These are phyloP conservation scores for Melieria crassipennis DNA, from an alignment of 2,888 invertebrate species.

Conservation along the genomic window DNA sequence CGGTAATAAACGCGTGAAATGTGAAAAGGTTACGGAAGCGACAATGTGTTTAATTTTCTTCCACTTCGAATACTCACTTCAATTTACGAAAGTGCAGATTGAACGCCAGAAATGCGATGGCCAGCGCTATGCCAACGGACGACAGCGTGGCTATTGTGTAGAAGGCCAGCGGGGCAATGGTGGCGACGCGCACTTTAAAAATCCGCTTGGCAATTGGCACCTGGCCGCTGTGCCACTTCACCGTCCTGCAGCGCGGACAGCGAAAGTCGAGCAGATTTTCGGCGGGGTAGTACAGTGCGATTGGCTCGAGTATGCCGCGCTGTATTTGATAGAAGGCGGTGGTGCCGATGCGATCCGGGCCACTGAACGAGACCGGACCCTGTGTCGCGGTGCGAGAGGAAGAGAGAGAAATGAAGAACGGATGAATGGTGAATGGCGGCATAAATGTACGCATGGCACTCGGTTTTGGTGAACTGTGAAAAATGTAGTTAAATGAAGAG, in stretches of 20 bases:
- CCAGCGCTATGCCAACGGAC: constrained; percentile 77
- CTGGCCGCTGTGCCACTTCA: constrained; percentile 80
- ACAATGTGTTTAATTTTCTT: background rate
- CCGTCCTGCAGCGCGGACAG: constrained; percentile 75
- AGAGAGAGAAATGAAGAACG: background rate
- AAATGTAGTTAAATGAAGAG: too few relatives aligned
- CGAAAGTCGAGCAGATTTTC: constrained; percentile 72
- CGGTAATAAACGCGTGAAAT: background rate
- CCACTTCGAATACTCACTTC: constrained; percentile 70
- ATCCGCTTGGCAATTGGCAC: constrained; percentile 83
- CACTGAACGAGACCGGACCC: constrained; percentile 91
- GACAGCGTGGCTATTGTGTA: constrained; percentile 78
- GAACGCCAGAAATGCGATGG: constrained; percentile 80
- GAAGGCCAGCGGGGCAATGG: constrained; percentile 81
- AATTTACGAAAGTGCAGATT: constrained; percentile 85
- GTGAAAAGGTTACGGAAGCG: background rate
- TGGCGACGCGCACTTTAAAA: constrained; percentile 78
- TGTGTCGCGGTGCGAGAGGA: constrained; percentile 57
- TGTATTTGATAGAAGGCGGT: constrained; percentile 90
- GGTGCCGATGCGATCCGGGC: constrained; percentile 87
- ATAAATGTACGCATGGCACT: too few relatives aligned
- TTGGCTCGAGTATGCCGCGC: constrained; percentile 76
- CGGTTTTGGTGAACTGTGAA: too few relatives aligned
- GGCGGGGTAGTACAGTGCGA: constrained; percentile 78
- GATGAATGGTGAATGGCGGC: background rate